phyloP scores from a whole-genome alignment of 2,888 invertebrate species.

The Thereva nobilitata region DNA sequence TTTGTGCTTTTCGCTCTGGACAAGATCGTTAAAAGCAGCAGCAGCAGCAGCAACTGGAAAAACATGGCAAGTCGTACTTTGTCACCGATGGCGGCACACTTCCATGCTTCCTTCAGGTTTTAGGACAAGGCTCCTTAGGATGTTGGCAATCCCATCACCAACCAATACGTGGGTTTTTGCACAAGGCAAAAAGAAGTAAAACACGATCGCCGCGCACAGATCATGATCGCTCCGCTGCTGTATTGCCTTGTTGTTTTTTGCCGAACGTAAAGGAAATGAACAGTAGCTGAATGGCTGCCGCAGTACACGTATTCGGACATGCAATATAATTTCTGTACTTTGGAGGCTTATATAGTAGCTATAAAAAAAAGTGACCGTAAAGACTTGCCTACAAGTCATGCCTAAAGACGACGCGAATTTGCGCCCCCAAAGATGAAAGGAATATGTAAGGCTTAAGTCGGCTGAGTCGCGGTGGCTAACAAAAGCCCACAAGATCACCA shows the following conservation, averaged over 20 bases:
- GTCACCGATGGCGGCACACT: not conserved
- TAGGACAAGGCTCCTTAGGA: not conserved
- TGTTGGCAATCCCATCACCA: not conserved
- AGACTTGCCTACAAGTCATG: too few species aligned
- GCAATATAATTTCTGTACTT: not conserved
- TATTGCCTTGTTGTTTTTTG: not conserved
- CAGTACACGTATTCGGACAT: not conserved
- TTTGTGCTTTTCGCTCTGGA: not conserved
- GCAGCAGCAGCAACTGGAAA: not conserved
- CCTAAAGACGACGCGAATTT: too few species aligned
- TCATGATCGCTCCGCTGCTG: not conserved
- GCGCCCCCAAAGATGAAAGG: too few species aligned
- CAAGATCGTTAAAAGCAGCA: not conserved
- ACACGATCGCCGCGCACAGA: not conserved
- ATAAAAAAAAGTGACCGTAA: too few species aligned
- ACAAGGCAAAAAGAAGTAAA: not conserved
- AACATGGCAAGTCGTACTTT: not conserved
- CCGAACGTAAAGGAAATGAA: not conserved
- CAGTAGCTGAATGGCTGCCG: conserved; percentile 1
- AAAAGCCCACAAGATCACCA: too few species aligned
- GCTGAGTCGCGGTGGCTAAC: too few species aligned
- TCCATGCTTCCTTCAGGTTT: not conserved
- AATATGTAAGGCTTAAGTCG: too few species aligned
- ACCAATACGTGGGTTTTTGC: not conserved
- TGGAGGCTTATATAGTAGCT: too few species aligned